Evolutionary conservation across 92 coral and sea anemone species (phyloP).

Genomic region (Zoanthus solanderi): DNA sequence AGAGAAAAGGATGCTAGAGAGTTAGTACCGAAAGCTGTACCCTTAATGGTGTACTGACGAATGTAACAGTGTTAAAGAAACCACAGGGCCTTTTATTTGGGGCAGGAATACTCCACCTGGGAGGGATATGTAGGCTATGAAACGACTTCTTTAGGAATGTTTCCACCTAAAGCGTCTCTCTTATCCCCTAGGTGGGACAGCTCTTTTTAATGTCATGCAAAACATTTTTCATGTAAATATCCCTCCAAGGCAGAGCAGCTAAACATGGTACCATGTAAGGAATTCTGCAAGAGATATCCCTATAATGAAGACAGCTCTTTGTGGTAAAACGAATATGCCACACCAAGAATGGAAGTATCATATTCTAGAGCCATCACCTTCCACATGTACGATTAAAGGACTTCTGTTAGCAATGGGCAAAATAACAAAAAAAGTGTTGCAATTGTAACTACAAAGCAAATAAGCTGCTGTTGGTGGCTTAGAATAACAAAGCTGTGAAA

Average conservation of each 20-base stretch:
- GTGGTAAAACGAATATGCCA: background rate
- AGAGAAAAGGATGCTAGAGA: background rate
- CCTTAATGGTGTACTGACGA: background rate
- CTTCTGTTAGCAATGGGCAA: too few relatives aligned
- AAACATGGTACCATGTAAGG: too few relatives aligned
- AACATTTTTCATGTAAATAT: too few relatives aligned
- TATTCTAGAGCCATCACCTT: background rate
- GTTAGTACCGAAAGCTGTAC: background rate
- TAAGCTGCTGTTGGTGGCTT: background rate
- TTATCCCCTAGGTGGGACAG: too few relatives aligned
- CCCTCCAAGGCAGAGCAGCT: too few relatives aligned
- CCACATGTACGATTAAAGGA: background rate
- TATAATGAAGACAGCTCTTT: background rate
- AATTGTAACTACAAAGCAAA: background rate
- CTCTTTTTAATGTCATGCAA: too few relatives aligned
- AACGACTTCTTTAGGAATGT: too few relatives aligned
- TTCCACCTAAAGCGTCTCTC: too few relatives aligned
- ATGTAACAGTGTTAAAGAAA: background rate
- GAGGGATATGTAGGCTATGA: too few relatives aligned
- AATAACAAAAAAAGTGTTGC: background rate
- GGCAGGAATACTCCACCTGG: too few relatives aligned
- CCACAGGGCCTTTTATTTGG: too few relatives aligned
- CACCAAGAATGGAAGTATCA: background rate
- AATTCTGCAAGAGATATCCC: too few relatives aligned
- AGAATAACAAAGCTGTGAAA: constrained; percentile 22